These are phyloP conservation scores for Phlogophora meticulosa DNA, from an alignment of 2,888 invertebrate species.

Conservation along the genomic window DNA sequence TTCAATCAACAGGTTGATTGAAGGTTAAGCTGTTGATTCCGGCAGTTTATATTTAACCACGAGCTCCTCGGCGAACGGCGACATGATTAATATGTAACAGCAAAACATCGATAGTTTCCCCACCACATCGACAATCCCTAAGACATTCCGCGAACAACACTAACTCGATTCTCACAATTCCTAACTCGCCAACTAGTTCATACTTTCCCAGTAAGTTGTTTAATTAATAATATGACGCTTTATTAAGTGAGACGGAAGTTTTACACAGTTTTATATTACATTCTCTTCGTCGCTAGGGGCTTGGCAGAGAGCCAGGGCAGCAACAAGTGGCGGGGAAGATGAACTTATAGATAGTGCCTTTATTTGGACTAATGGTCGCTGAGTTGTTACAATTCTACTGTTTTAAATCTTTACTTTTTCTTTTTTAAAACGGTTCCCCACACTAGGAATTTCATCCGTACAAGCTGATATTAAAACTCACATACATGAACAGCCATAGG, in stretches of 20 bases:
- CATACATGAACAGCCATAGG: too few relatives aligned
- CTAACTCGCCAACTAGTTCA: slow-evolving; percentile 45
- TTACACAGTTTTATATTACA: slow-evolving; percentile 20
- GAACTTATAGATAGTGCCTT: neutral
- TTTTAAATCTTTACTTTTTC: too few relatives aligned
- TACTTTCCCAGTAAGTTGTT: slow-evolving; percentile 41
- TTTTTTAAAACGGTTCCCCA: too few relatives aligned
- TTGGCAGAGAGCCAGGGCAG: slow-evolving; percentile 28
- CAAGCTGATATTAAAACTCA: too few relatives aligned
- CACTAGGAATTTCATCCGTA: too few relatives aligned
- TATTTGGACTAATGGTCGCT: neutral
- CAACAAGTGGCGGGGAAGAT: slow-evolving; percentile 34
- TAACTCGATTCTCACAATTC: slow-evolving; percentile 50
- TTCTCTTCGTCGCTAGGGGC: neutral
- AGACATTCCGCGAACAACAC: neutral
- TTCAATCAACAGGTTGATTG: too few relatives aligned
- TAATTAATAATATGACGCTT: slow-evolving; percentile 46
- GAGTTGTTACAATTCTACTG: too few relatives aligned
- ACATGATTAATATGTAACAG: too few relatives aligned
- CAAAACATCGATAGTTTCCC: too few relatives aligned
- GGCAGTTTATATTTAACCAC: too few relatives aligned
- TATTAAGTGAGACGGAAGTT: slow-evolving; percentile 29
- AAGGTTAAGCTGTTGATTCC: too few relatives aligned
- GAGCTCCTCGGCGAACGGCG: too few relatives aligned
- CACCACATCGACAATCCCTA: slow-evolving; percentile 13